Evolutionary conservation across 2,113 vertebrate species (phyloP), one percentile per base, ranked within the genome.

Genomic region (Plecotus auritus): DNA sequence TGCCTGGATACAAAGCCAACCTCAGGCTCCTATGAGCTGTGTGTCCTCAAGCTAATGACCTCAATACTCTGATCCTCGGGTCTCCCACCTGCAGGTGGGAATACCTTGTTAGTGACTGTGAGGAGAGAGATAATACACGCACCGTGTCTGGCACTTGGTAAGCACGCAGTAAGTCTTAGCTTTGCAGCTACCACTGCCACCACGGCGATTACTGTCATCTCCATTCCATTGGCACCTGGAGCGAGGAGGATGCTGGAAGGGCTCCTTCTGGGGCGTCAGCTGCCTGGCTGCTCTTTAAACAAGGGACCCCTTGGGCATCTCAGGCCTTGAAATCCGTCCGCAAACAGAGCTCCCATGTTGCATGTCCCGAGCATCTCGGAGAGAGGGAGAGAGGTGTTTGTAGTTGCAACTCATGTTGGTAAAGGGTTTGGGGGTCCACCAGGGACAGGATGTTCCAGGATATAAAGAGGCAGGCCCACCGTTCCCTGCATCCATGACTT

Each of bases 181-280:
- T 9, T 1, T 28, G 35, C 17, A 26, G 32, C 14, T 14, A 2
- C 35, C 6, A 1, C 78, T 3, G 30, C 7, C 2, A 49, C 32
- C 16, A 2, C 4, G 6, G 4, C 9, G 6, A 0, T 18, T 4
- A 1, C 7, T 0, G 2, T 32, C 7, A 3, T 12, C 28, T 73
- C 40, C 45, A 4, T 54, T 40, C 77, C 67, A 1, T 3, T 4
- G 77, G 42, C 20, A 1, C 70, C 49, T 18, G 56, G 40, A 51
- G 59, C 9, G 4, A 61, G 35, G 67, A 54, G 37, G 73, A 13
- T 1, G 47, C 84, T 23, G 26, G 20, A n/a, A 47, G 2, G n/a
- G 12, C 51, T 12, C 28, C 56, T 73, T 28, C 83, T 49, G 1
- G 26, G 70, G 9, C 20, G 9, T 37, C n/a, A 54, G 77, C 23